These are phyloP conservation scores for Apaloderma vittatum DNA, from an alignment of 2,113 vertebrate genomes.

Conservation along the genomic window DNA sequence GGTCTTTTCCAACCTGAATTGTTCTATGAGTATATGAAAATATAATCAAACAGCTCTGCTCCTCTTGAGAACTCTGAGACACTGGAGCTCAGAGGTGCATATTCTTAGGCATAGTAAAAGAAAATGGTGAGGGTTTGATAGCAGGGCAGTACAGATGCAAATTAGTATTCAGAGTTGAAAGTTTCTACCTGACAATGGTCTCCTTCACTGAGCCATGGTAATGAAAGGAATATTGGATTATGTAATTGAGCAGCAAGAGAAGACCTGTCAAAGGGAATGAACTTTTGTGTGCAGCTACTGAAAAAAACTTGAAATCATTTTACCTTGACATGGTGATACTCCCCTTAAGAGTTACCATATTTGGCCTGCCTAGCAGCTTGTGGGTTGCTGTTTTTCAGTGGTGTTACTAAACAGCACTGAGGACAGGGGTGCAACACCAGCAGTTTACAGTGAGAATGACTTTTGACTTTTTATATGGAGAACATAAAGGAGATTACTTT, in stretches of 20 bases:
- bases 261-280: background rate
- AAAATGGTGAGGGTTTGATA: background rate
- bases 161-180: background rate
- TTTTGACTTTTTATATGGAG: background rate
- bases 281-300: background rate
- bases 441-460: background rate
- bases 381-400: background rate
- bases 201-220: background rate
- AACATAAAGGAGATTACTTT: background rate
- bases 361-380: background rate
- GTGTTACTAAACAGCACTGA: background rate
- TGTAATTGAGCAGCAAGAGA: background rate
- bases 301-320: background rate
- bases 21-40: no score
- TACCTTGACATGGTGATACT: background rate
- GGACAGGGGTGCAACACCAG: fast-evolving
- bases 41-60: background rate
- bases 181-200: background rate
- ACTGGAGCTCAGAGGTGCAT: fast-evolving
- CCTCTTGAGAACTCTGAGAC: background rate
- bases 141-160: background rate
- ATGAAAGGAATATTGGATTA: background rate
- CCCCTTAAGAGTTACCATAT: background rate
- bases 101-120: background rate
- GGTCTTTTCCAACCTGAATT: no score